Conservation (phyloP, 2,797 vertebrate species). For the Pyrrhura leucotis region DNA sequence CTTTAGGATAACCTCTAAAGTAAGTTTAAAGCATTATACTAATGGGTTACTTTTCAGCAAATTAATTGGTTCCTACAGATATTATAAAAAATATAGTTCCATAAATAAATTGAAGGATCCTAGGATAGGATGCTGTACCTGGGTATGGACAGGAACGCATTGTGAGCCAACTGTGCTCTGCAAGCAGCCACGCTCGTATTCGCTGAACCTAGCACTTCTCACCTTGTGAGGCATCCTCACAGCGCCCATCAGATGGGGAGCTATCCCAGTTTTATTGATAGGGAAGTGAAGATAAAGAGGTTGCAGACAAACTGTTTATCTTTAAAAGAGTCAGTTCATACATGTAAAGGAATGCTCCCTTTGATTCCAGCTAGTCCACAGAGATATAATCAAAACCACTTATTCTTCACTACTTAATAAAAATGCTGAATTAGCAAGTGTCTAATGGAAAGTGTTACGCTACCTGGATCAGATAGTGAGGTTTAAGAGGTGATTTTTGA, state of each 20-base stretch:
- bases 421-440: not conserved
- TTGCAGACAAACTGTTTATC: conserved; percentile 8
- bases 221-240: not conserved
- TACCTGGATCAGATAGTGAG: not conserved
- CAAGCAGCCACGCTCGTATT: accelerated
- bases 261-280: not conserved
- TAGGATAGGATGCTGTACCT: not conserved
- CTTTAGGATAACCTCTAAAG: not conserved
- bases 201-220: not conserved
- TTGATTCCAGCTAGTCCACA: not conserved
- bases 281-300: not conserved
- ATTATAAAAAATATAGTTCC: not conserved
- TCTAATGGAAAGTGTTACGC: not conserved
- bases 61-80: not conserved
- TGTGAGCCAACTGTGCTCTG: not conserved
- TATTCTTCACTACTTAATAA: not conserved
- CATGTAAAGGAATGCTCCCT: not conserved
- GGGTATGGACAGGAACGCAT: not conserved
- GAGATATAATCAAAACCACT: conserved; percentile 17
- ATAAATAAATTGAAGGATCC: not conserved
- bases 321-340: not conserved
- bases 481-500: not conserved
- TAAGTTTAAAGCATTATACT: not conserved
- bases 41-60: not conserved
- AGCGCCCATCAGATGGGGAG: not conserved